Base-by-base conservation (phyloP, 1,140 invertebrate species). In the Drosophila obscura region DNA sequence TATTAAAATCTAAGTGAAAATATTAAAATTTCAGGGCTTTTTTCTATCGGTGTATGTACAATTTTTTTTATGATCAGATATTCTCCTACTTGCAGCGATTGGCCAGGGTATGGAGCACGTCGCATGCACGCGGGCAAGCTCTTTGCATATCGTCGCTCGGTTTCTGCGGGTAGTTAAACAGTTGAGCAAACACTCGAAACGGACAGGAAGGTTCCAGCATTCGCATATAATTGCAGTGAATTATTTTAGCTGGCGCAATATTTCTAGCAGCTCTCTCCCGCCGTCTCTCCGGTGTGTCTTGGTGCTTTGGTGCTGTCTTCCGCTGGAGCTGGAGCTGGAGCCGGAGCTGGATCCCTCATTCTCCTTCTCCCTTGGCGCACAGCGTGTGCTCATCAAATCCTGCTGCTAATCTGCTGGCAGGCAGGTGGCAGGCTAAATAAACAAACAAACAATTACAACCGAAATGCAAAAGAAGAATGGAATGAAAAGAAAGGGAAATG, bases 381-480 rank as follows among this genome's bases (percentile, higher is more conserved):
- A 43, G 49, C 50, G 56, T 87, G 65, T 78, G 73, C 77, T 77
- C 69, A 87, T 87, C 61, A 85, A 87, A 85, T 87, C 74, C 60
- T 87, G 53, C 44, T 76, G 77, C 81, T 85, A 85, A 87, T 85
- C 82, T 85, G 55, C 68, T 65, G 51, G 59, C 78, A 78, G 78
- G 52, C 82, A 87, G 61, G 73, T 75, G 73, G 62, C 81, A 65
- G 53, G 55, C 61, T 53, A 72, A 78, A 78, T 85, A 82, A 78
- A 80, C 82, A 82, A 85, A 75, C 73, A 85, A 87, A 85, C 82
- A 85, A 78, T 82, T 80, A 80, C 68, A 49, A 1, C 58, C 46
- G 45, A 69, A 43, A 44, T 75, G 55, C 56, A 75, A 53, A 58
- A 39, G 52, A 52, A 64, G 41, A 64, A 39, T 39, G 35, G 35